These are phyloP conservation scores for Cinclus cinclus DNA, from an alignment of 2,113 vertebrate species.

Conservation along the genomic window DNA sequence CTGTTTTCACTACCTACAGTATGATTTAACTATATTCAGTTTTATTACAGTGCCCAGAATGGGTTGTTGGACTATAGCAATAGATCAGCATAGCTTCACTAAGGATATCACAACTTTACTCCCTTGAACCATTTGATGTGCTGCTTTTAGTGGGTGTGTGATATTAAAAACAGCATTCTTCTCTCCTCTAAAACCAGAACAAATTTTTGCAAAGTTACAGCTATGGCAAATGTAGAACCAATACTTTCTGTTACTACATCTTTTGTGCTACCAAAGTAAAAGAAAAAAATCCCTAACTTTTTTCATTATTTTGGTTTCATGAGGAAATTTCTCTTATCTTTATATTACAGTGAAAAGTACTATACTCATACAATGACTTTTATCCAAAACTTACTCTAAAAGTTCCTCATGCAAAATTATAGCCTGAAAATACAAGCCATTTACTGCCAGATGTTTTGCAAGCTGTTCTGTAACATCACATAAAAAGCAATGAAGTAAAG, in stretches of 20 bases:
- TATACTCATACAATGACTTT: not conserved
- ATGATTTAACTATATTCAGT: not conserved
- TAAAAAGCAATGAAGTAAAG: constrained; percentile 38
- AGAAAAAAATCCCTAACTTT: not conserved
- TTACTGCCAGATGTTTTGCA: constrained; percentile 49
- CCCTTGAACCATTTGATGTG: not conserved
- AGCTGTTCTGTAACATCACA: constrained; percentile 16
- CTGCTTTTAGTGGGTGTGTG: not conserved
- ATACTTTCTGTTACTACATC: not conserved
- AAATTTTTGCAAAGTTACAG: not conserved
- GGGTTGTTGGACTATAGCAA: not conserved
- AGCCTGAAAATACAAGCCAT: constrained; percentile 8
- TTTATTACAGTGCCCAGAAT: not conserved
- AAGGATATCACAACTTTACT: not conserved
- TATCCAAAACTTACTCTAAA: not conserved
- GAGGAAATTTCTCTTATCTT: not conserved
- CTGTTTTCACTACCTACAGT: not conserved
- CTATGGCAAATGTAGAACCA: not conserved
- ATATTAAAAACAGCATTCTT: not conserved
- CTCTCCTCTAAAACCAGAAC: not conserved
- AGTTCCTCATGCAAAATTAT: not conserved
- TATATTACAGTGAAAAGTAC: not conserved
- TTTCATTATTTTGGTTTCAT: not conserved
- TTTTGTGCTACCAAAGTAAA: not conserved
- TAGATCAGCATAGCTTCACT: not conserved